Evolutionary conservation across 2,113 vertebrate genomes (phyloP), one percentile per base, ranked within the genome.

Genomic region (Hepsetus odoe): DNA sequence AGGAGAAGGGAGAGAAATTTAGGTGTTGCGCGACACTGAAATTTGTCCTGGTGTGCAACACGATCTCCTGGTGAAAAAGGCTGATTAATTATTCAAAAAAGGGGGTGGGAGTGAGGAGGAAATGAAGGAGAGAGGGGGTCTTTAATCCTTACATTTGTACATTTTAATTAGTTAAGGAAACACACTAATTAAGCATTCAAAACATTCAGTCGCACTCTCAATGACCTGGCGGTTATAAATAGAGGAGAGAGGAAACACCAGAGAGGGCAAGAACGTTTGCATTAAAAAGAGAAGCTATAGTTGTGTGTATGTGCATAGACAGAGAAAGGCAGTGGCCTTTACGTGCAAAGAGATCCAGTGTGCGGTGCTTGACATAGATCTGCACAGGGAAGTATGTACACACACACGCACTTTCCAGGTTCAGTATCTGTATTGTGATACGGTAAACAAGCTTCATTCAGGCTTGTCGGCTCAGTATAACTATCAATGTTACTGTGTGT

Each of bases 21-120:
- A 95, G 91, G 90, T 93, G 90, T 92, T 93, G 89, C 91, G 92
- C 89, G 91, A 91, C 88, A 93, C 86, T 92, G 90, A 92, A 93
- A 95, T 89, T 90, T 92, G 91, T 94, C 92, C 92, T 94, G 92
- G 91, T 91, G 94, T 91, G 93, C 92, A 94, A 94, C 92, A 94
- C 93, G 91, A 96, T 94, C 94, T 96, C 90, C 92, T 91, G 89
- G 89, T 94, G 94, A 92, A 94, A 92, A 92, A 91, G 92, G 90
- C 91, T 93, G 91, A 95, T 96, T 95, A 95, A 96, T 95, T 95
- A 95, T 94, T 93, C 86, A 93, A 88, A 92, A 91, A 88, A 82
- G 75, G 80, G 70, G 72, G 49, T 12, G 70, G 42, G 75, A 24
- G 38, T 38, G 68, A 61, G 33, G 59, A 38, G 46, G 40, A 55